Percentiles rank a stretch among this genome's conserved stretches.
Evolutionary conservation across 2,888 invertebrate genomes (phyloP).

Genomic region (Calliopum simillimum): DNA sequence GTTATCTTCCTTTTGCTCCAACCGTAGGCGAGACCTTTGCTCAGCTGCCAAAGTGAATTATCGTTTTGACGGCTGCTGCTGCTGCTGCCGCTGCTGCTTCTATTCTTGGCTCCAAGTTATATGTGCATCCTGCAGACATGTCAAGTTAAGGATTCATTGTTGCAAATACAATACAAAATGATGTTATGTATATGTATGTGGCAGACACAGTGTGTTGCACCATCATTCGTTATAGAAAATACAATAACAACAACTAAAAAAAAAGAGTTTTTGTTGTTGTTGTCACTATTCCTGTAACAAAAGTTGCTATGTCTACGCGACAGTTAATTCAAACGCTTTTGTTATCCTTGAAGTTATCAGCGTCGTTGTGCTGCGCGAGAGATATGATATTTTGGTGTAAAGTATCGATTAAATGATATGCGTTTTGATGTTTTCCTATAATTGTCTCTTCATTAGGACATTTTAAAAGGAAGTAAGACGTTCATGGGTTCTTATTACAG

Average conservation of each 20-base stretch:
- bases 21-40: background rate
- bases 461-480: too few species aligned
- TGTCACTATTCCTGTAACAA: background rate
- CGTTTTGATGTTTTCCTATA: too few species aligned
- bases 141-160: slow-evolving; percentile 29
- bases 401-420: too few species aligned
- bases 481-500: too few species aligned
- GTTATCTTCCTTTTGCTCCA: too few species aligned
- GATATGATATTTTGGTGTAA: background rate
- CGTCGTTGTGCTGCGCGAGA: background rate
- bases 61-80: slow-evolving; percentile 14
- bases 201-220: background rate
- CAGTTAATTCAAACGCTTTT: background rate
- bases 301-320: background rate
- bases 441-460: too few species aligned
- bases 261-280: background rate
- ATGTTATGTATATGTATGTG: slow-evolving; percentile 6
- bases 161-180: background rate
- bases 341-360: background rate
- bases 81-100: background rate
- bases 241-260: too few species aligned
- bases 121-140: slow-evolving; percentile 13
- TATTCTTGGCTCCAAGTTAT: background rate
- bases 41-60: slow-evolving; percentile 26
- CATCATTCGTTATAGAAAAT: too few species aligned